These are phyloP conservation scores for Drosophila paramelanica DNA, from an alignment of 2,888 invertebrate species.

Conservation along the genomic window DNA sequence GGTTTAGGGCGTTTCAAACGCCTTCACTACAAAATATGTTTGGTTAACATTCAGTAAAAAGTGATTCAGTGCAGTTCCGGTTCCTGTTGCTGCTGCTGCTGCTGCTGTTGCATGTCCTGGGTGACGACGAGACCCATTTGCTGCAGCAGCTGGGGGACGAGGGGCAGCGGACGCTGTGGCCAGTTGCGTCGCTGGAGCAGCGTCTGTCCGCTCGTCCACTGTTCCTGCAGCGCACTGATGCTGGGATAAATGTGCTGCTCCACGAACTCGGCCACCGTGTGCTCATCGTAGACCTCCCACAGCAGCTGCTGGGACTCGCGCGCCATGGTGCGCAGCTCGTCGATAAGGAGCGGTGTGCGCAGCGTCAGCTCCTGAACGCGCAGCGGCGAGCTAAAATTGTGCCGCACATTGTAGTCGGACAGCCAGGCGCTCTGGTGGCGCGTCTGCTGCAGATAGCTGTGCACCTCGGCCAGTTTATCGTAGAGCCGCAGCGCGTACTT, in stretches of 20 bases:
- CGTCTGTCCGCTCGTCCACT: conserved; percentile 86
- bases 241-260: conserved; percentile 88
- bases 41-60: conserved; percentile 11
- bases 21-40: conserved; percentile 52
- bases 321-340: conserved; percentile 86
- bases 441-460: conserved; percentile 83
- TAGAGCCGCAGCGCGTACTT: conserved; percentile 85
- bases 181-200: conserved; percentile 86
- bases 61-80: conserved; percentile 17
- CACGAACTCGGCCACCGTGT: conserved; percentile 88
- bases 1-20: conserved; percentile 69
- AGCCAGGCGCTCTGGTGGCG: conserved; percentile 87
- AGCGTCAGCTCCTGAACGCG: conserved; percentile 88
- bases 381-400: conserved; percentile 89
- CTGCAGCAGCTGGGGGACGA: conserved; percentile 52
- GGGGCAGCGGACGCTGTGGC: conserved; percentile 87
- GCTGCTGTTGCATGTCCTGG: conserved; percentile 10
- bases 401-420: conserved; percentile 89
- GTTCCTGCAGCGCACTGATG: conserved; percentile 85
- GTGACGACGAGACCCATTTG: conserved; percentile 59
- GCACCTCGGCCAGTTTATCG: conserved; percentile 83
- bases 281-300: conserved; percentile 87
- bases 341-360: conserved; percentile 87
- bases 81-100: conserved; percentile 27
- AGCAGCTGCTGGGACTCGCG: conserved; percentile 87